Conservation (phyloP, 2,888 invertebrate genomes). For the Taphrorychus bicolor region DNA sequence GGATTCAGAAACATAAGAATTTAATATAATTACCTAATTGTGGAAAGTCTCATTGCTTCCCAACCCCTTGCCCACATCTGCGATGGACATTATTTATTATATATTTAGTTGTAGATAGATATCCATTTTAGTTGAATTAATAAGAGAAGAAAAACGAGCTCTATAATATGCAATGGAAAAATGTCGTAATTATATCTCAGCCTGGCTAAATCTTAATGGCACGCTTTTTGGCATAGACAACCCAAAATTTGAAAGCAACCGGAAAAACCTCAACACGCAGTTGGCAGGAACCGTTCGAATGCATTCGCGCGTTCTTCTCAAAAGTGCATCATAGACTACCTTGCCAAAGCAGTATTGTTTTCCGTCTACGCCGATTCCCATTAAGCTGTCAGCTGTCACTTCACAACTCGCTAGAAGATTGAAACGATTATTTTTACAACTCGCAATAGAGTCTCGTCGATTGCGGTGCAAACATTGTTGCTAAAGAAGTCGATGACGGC, state of each 20-base stretch:
- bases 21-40: no score
- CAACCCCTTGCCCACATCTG: no score
- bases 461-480: neutral
- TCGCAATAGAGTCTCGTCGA: no score
- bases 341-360: neutral
- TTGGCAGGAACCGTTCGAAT: neutral
- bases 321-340: neutral
- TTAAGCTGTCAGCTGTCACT: neutral
- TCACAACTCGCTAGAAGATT: neutral
- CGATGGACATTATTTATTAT: no score
- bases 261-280: neutral
- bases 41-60: no score
- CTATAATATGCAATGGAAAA: no score
- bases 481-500: constrained; percentile 1
- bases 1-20: no score
- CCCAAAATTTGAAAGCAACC: neutral
- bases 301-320: neutral
- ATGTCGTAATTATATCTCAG: no score
- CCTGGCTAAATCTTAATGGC: neutral
- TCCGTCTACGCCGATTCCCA: neutral
- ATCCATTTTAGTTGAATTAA: no score
- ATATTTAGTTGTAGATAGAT: no score
- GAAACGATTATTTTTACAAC: neutral
- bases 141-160: no score
- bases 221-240: neutral